Percentiles rank a stretch among this genome's conserved stretches.
Conservation (phyloP, 2,797 vertebrate genomes). For the Danionella dracula region DNA sequence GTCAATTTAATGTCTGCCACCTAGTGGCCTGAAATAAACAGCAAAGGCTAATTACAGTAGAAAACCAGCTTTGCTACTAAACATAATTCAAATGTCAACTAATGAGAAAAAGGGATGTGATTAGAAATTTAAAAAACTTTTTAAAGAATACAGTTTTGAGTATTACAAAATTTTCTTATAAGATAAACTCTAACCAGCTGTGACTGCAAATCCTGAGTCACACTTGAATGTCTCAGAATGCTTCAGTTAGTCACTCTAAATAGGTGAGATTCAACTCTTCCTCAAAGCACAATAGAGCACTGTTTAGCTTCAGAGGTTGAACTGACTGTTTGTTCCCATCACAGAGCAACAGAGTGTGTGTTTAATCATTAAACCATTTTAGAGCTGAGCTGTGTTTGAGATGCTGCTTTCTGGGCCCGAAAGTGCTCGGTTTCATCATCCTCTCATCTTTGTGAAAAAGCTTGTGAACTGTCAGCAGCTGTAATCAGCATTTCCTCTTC, state of each 20-base stretch:
- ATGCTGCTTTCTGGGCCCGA: constrained; percentile 62
- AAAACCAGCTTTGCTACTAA: too few relatives aligned
- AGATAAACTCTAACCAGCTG: not conserved
- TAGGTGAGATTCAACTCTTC: constrained; percentile 4
- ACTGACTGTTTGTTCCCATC: constrained; percentile 23
- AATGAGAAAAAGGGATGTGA: too few relatives aligned
- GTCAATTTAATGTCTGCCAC: not conserved
- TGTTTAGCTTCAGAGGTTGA: constrained; percentile 24
- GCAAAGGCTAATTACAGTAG: too few relatives aligned
- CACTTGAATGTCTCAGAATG: not conserved
- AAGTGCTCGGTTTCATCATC: constrained; percentile 65
- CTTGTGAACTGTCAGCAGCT: constrained; percentile 66
- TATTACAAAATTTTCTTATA: not conserved
- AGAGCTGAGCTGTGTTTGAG: constrained; percentile 41
- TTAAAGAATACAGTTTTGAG: not conserved
- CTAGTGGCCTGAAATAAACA: too few relatives aligned
- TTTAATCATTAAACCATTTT: constrained; percentile 52
- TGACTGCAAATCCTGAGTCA: not conserved
- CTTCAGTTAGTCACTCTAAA: constrained; percentile 7
- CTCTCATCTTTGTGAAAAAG: constrained; percentile 58
- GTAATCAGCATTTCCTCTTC: constrained; percentile 59
- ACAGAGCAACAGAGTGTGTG: constrained; percentile 46
- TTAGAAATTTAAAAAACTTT: not conserved
- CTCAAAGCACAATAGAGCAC: constrained; percentile 12
- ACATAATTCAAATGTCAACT: too few relatives aligned